Evolutionary conservation across 1,140 invertebrate species (phyloP).

Genomic region (Sesamia nonagrioides): DNA sequence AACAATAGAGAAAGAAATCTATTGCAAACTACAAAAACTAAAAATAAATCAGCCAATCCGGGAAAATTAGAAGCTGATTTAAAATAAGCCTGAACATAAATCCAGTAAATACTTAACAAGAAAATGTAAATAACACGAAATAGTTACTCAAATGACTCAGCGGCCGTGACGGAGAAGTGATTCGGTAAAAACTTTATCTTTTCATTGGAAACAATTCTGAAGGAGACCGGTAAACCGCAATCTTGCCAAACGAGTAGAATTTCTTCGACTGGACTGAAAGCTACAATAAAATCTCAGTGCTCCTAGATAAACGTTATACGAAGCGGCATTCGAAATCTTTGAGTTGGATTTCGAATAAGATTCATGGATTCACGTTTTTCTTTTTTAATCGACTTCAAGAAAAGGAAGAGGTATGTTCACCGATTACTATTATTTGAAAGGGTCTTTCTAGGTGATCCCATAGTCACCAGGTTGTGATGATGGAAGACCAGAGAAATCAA

Average conservation of each 20-base stretch:
- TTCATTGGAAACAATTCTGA: slow-evolving; percentile 18
- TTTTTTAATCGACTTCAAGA: too few species aligned
- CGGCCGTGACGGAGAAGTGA: background rate
- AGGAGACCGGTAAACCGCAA: slow-evolving; percentile 13
- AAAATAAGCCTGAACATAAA: background rate
- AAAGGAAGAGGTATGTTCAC: too few species aligned
- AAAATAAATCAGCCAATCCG: background rate
- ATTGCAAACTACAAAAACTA: too few species aligned
- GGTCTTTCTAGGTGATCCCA: too few species aligned
- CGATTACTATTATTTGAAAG: too few species aligned
- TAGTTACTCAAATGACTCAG: background rate
- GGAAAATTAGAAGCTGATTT: background rate
- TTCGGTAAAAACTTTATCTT: background rate
- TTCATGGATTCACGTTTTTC: background rate
- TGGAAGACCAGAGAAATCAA: too few species aligned
- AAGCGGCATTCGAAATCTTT: background rate
- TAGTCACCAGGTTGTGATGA: too few species aligned
- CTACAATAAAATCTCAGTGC: slow-evolving; percentile 24
- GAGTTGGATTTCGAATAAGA: slow-evolving; percentile 1
- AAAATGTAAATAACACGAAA: slow-evolving; percentile 8
- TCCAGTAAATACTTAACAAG: background rate
- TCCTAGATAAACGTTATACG: slow-evolving; percentile 5
- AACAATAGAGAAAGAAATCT: too few species aligned
- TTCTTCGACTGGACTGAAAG: background rate
- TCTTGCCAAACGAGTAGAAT: slow-evolving; percentile 21